phyloP scores from a whole-genome alignment of 1,140 invertebrate genomes.

The Neodiprion fabricii region DNA sequence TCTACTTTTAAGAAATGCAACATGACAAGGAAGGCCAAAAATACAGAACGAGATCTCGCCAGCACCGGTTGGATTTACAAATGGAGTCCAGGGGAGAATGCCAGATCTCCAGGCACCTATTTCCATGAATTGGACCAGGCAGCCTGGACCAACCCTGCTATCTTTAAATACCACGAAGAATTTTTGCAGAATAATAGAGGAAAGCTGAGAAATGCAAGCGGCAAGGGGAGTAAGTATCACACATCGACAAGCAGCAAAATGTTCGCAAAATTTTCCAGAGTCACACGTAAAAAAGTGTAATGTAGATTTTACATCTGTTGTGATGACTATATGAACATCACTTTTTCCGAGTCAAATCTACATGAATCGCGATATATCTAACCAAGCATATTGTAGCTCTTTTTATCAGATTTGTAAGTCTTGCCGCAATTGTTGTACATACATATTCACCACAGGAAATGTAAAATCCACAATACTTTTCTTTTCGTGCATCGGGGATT shows the following conservation, averaged over 20 bases:
- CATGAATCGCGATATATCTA: too few relatives aligned
- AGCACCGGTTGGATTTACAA: slow-evolving; percentile 17
- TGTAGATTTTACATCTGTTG: background rate
- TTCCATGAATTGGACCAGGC: slow-evolving; percentile 5
- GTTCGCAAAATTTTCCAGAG: background rate
- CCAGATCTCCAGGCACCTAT: background rate
- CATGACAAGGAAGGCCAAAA: background rate
- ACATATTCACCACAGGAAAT: too few relatives aligned
- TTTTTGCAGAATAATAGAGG: slow-evolving; percentile 18
- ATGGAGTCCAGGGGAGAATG: slow-evolving; percentile 15
- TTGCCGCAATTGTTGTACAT: too few relatives aligned
- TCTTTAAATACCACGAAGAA: slow-evolving; percentile 22
- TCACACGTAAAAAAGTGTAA: background rate
- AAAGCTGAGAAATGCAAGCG: background rate
- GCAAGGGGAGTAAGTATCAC: background rate
- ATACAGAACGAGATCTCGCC: slow-evolving; percentile 5
- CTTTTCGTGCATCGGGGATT: too few relatives aligned
- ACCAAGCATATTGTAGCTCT: too few relatives aligned
- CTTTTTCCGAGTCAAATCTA: too few relatives aligned
- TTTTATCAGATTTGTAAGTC: too few relatives aligned
- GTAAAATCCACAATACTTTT: too few relatives aligned
- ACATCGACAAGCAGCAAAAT: background rate
- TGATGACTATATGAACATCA: too few relatives aligned
- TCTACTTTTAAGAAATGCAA: background rate
- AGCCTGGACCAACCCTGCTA: slow-evolving; percentile 4